Conservation (phyloP, 2,888 invertebrate species). For the Drosophila kuntzei region DNA sequence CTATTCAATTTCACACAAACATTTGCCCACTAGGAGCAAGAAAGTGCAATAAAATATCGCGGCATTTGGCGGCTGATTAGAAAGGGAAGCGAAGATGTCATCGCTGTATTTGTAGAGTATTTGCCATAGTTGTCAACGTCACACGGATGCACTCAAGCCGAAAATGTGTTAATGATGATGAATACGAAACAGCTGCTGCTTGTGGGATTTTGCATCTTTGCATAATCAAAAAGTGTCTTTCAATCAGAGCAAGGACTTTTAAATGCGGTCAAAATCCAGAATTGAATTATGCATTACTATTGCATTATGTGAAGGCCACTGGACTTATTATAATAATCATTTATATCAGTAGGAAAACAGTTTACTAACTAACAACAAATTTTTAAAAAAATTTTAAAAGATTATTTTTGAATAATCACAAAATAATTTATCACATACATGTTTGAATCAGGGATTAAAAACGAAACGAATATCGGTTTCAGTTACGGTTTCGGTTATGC, state of each 20-base stretch:
- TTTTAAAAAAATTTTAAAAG: background rate
- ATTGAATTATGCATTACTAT: slow-evolving; percentile 4
- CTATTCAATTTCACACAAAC: background rate
- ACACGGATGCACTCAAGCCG: slow-evolving; percentile 72
- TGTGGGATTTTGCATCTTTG: slow-evolving; percentile 12
- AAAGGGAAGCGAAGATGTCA: slow-evolving; percentile 21
- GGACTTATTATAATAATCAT: background rate
- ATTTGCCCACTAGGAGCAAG: background rate
- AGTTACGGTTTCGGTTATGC: too few species aligned
- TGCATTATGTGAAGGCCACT: slow-evolving; percentile 28
- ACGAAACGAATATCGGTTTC: too few species aligned
- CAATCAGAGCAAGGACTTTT: slow-evolving; percentile 65
- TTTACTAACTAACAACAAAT: background rate
- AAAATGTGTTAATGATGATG: slow-evolving; percentile 79
- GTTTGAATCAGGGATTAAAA: too few species aligned
- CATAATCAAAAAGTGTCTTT: slow-evolving; percentile 53
- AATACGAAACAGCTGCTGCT: slow-evolving; percentile 67
- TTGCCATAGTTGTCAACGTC: slow-evolving; percentile 34
- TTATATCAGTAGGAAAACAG: background rate
- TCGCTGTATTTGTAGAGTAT: slow-evolving; percentile 3
- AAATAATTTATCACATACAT: background rate
- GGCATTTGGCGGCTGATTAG: slow-evolving; percentile 30
- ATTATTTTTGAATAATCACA: background rate
- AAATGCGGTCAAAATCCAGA: slow-evolving; percentile 22
- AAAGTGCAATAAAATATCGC: slow-evolving; percentile 11